phyloP scores from a whole-genome alignment of 2,888 invertebrate species.

The Acanthosoma haemorrhoidale region DNA sequence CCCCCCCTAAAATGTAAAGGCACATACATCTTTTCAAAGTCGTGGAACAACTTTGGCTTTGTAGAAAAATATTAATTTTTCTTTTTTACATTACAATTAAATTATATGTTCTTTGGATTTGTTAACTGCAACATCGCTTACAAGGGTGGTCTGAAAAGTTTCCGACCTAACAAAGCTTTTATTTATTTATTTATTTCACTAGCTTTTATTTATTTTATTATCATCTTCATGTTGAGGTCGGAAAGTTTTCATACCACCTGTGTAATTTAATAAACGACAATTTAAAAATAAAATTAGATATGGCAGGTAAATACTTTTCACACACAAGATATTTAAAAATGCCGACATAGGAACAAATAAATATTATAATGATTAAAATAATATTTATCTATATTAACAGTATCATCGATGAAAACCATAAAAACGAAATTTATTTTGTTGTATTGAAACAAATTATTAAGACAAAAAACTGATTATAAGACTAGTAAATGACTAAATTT shows the following conservation, averaged over 20 bases:
- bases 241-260: too few relatives aligned
- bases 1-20: background rate
- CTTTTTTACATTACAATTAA: background rate
- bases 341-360: background rate
- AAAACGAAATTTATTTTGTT: background rate
- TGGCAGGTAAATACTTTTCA: background rate
- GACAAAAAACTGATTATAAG: background rate
- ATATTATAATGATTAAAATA: background rate
- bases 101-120: too few relatives aligned
- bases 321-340: too few relatives aligned
- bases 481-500: slow-evolving; percentile 3
- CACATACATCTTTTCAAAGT: background rate
- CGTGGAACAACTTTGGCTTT: background rate
- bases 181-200: too few relatives aligned
- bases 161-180: too few relatives aligned
- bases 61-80: too few relatives aligned
- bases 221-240: too few relatives aligned
- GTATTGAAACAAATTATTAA: background rate
- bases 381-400: background rate
- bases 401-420: background rate
- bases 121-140: too few relatives aligned
- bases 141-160: too few relatives aligned
- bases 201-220: too few relatives aligned
- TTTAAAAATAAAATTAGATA: too few relatives aligned
- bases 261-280: too few relatives aligned